Base-by-base conservation (phyloP, 2,113 vertebrate genomes). In the Lichenostomus cassidix region DNA sequence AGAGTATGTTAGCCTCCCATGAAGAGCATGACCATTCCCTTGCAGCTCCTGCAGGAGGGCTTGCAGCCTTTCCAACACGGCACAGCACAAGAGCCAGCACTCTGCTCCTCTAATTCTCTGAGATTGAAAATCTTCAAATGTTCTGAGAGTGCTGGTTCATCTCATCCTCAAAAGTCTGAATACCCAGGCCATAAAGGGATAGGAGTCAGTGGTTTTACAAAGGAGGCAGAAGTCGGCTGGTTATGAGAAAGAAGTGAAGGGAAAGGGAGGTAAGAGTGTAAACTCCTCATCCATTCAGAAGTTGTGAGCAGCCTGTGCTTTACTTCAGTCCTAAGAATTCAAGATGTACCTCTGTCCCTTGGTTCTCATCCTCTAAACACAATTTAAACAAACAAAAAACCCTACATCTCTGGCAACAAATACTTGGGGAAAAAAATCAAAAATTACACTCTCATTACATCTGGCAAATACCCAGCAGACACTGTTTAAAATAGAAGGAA, bases 1-100 rank as follows among this genome's bases (percentile, higher is more conserved):
- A 80, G 31, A 70, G 33, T 8, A 35, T 0, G 0, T 16, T 2
- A 25, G 11, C 18, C n/a, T 67, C 24, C 39, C 20, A 13, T 5
- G 28, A 31, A 67, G 33, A 60, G 11, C 10, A 9, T 0, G 1
- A 41, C 11, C 7, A 1, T 12, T 62, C 29, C 35, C 18, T 49
- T 7, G 13, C 23, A 27, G 59, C 5, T 67, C 5, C 5, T 31
- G 21, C 58, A 29, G 15, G 17, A 55, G 17, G 33, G 37, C 29
- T 81, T 27, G 49, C 49, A 50, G 56, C 52, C 56, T 15, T 52
- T n/a, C 29, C 0, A 0, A 47, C 19, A 22, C 1, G 18, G 41
- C 69, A 79, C 17, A 35, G 58, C 29, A 33, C 1, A 0, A 0
- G 1, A 53, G 42, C 8, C 31, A 60, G 42, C 41, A 37, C 44